These are phyloP conservation scores for Troides helena DNA, from an alignment of 2,888 invertebrate genomes.

Conservation along the genomic window DNA sequence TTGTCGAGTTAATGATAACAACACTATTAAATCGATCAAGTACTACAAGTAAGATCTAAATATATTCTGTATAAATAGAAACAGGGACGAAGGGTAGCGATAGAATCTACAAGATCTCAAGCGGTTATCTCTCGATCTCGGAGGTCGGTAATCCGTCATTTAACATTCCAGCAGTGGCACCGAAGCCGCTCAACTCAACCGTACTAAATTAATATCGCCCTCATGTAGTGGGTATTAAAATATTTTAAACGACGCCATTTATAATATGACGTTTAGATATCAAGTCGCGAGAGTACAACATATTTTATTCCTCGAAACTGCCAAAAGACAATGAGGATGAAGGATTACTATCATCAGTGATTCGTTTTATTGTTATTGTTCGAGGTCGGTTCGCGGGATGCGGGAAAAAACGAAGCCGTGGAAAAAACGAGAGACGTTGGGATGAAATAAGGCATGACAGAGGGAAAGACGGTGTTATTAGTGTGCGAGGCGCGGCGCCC, in stretches of 20 bases:
- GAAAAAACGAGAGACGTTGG: conserved; percentile 72
- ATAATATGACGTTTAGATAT: conserved; percentile 77
- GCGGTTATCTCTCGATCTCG: conserved; percentile 70
- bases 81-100: conserved; percentile 46
- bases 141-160: conserved; percentile 77
- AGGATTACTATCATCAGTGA: conserved; percentile 77
- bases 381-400: conserved; percentile 53
- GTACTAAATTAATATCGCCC: conserved; percentile 78
- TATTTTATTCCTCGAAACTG: conserved; percentile 79
- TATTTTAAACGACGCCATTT: conserved; percentile 79
- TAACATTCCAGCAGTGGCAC: conserved; percentile 76
- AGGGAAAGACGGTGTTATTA: conserved; percentile 76
- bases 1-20: neutral
- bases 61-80: conserved; percentile 25
- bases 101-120: conserved; percentile 63
- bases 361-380: conserved; percentile 76
- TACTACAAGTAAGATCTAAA: conserved; percentile 23
- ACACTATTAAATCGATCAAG: neutral
- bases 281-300: conserved; percentile 73
- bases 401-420: conserved; percentile 57
- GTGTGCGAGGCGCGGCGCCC: conserved; percentile 58
- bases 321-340: conserved; percentile 80
- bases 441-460: conserved; percentile 75
- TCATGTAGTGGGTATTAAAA: conserved; percentile 79
- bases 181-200: conserved; percentile 72